Conservation (phyloP, 2,113 vertebrate species). For the Leptodactylus fuscus region DNA sequence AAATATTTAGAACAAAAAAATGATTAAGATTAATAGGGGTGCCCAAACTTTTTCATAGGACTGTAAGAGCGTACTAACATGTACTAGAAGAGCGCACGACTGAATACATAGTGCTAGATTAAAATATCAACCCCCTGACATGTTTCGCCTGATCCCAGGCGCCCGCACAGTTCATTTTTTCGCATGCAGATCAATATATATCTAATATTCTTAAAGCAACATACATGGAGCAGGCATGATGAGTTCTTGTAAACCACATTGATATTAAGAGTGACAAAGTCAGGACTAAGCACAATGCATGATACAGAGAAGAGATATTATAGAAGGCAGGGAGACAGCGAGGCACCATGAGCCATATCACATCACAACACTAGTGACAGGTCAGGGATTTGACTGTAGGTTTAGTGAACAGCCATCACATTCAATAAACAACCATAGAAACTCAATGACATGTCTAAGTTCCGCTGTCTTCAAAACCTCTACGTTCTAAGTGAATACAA, state of each 20-base stretch:
- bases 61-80: too few relatives aligned
- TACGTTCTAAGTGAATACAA: too few relatives aligned
- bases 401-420: not conserved
- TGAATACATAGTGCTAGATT: too few relatives aligned
- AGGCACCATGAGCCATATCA: conserved; percentile 5
- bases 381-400: not conserved
- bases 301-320: not conserved
- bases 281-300: not conserved
- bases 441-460: not conserved
- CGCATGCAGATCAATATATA: too few relatives aligned
- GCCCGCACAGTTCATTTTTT: too few relatives aligned
- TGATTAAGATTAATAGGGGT: too few relatives aligned
- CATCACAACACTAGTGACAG: conserved; percentile 9
- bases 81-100: too few relatives aligned
- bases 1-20: too few relatives aligned
- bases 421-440: not conserved
- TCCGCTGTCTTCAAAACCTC: not conserved
- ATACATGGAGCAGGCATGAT: not conserved
- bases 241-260: not conserved
- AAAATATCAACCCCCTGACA: too few relatives aligned
- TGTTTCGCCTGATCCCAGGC: too few relatives aligned
- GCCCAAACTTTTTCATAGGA: too few relatives aligned
- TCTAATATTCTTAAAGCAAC: too few relatives aligned
- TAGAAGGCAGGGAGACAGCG: not conserved
- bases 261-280: not conserved